Evolutionary conservation across 2,113 vertebrate genomes (phyloP).

Genomic region (Psilopogon haemacephalus): DNA sequence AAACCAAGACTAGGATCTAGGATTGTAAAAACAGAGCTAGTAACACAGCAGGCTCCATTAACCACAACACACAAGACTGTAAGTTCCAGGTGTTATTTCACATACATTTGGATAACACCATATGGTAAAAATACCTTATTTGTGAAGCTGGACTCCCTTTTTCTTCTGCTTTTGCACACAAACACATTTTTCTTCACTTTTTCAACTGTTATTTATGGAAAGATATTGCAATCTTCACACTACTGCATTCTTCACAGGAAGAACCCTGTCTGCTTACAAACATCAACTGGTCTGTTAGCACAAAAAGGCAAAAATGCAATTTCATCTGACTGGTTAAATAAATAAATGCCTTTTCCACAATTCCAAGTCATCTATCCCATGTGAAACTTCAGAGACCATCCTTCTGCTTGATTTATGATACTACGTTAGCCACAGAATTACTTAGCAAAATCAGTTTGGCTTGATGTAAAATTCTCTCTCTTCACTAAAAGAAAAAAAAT

Average conservation of each 20-base stretch:
- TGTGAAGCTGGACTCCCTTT: not conserved
- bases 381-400: slow-evolving; percentile 37
- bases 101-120: not conserved
- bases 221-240: not conserved
- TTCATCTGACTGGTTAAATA: slow-evolving; percentile 60
- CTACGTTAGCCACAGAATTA: slow-evolving; percentile 63
- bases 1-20: not conserved
- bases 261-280: slow-evolving; percentile 29
- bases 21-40: not conserved
- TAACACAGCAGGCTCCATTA: not conserved
- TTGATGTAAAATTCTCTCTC: slow-evolving; percentile 62
- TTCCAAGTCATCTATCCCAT: slow-evolving; percentile 35
- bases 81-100: not conserved
- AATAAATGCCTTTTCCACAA: slow-evolving; percentile 69
- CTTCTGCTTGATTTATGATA: slow-evolving; percentile 72
- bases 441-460: slow-evolving; percentile 73
- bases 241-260: slow-evolving; percentile 28
- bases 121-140: not conserved
- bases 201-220: slow-evolving; percentile 12
- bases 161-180: not conserved
- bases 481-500: slow-evolving; percentile 13
- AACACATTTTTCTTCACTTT: not conserved
- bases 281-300: slow-evolving; percentile 19
- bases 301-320: slow-evolving; percentile 17
- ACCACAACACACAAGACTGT: not conserved